A percentile compares a stretch with the other conserved stretches of the same genome.
Evolutionary conservation across 2,888 invertebrate species (phyloP).

Genomic region (Ophraella communa): DNA sequence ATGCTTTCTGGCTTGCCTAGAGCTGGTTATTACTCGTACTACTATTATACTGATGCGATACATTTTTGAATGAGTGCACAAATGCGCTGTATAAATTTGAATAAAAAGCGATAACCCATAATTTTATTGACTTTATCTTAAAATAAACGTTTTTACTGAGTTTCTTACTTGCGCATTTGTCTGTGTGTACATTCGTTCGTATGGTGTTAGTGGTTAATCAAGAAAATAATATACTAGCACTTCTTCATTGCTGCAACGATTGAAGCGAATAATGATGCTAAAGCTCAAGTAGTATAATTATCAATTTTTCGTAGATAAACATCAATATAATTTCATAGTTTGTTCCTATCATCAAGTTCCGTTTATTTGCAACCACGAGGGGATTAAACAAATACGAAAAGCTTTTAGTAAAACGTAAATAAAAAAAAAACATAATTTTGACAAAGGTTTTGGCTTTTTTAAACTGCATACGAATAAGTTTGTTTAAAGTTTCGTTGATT

Average conservation of each 20-base stretch:
- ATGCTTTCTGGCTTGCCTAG: no score
- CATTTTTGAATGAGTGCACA: no score
- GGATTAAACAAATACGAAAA: neutral
- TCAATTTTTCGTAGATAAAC: neutral
- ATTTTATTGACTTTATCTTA: neutral
- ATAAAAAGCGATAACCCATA: neutral
- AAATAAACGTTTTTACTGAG: neutral
- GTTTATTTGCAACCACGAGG: neutral
- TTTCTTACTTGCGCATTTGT: neutral
- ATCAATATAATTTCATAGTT: neutral
- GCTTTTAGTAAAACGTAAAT: no score
- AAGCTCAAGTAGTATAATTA: neutral
- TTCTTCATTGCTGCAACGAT: neutral
- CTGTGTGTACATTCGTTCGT: neutral
- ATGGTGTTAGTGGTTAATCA: neutral
- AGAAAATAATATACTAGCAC: neutral
- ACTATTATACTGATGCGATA: no score
- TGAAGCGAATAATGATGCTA: neutral
- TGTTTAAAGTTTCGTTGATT: no score
- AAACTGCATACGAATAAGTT: no score
- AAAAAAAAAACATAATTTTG: no score
- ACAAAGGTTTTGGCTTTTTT: no score
- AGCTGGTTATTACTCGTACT: no score
- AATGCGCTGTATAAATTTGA: neutral
- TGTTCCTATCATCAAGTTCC: neutral